Base-by-base conservation (phyloP, 2,888 invertebrate genomes). In the Proisotoma minuta region DNA sequence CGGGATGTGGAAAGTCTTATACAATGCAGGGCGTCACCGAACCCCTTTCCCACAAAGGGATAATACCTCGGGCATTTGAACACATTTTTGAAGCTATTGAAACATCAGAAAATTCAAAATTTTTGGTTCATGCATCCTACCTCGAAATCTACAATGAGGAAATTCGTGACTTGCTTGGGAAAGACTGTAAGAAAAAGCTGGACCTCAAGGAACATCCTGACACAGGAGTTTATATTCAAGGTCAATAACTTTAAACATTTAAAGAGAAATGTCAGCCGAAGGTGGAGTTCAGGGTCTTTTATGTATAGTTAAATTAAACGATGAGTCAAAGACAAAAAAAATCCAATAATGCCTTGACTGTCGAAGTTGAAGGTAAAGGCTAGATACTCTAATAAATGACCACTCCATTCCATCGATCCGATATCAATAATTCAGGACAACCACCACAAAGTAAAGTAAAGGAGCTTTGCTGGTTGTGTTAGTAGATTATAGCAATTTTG, bases 1-100 rank as follows among this genome's bases (percentile, higher is more conserved):
- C 92, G 0, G 92, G 93, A 0, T 91, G 91, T 76, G 93, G 93
- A 0, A 94, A 93, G 77, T 90, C 91, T 0, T 90, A 87, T 76
- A 89, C 91, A 12, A 94, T 94, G 92, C 90, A 91, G 76, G 92
- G 89, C 8, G 78, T 83, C 26, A 71, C 78, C 1, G 78, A 81
- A 57, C 81, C 77, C 75, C 77, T 74, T 78, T 78, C 69, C 69
- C 79, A 81, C 63, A 79, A 81, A 57, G 85, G 87, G 0, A 86
- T 89, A 69, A 87, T 90, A 73, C 87, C 88, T 4, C 82, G 87
- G 50, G 85, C 91, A 1, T 88, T 93, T 77, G 91, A 93, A 76
- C 93, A 93, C 75, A 84, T 93, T 61, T 93, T 94, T 78, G 91
- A 91, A 77, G 87, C 88, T 0, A 89, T 89, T 39, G 84, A 88